Percentiles rank a stretch among this genome's conserved stretches.
Conservation (phyloP, 2,888 invertebrate genomes). For the Apodemia zela region DNA sequence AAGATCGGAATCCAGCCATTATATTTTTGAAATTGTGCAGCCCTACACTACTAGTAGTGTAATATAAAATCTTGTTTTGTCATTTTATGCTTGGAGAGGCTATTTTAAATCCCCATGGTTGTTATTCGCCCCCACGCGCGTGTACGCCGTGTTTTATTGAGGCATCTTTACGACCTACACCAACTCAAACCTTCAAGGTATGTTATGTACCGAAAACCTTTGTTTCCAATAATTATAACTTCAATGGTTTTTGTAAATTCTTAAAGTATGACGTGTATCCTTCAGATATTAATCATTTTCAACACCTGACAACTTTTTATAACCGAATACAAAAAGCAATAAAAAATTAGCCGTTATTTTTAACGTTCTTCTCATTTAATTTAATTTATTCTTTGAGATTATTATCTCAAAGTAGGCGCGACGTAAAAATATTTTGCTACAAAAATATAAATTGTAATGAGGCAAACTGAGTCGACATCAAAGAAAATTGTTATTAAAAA, state of each 20-base stretch:
- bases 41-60: background rate
- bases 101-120: slow-evolving; percentile 21
- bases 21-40: background rate
- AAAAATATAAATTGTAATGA: slow-evolving; percentile 33
- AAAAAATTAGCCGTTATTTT: background rate
- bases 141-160: slow-evolving; percentile 35
- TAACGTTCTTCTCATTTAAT: background rate
- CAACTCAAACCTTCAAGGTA: slow-evolving; percentile 13
- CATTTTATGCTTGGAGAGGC: slow-evolving; percentile 14
- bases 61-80: slow-evolving; percentile 16
- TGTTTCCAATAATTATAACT: background rate
- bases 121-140: slow-evolving; percentile 36
- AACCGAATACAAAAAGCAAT: background rate
- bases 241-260: background rate
- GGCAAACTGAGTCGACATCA: slow-evolving; percentile 36
- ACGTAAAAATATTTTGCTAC: slow-evolving; percentile 31
- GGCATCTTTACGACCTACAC: slow-evolving; percentile 32
- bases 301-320: background rate
- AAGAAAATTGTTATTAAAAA: slow-evolving; percentile 37
- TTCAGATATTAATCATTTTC: background rate
- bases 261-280: background rate
- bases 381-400: slow-evolving; percentile 8
- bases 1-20: background rate
- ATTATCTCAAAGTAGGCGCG: slow-evolving; percentile 17
- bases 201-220: slow-evolving; percentile 13